A percentile compares a stretch with the other conserved stretches of the same genome.
phyloP scores from a whole-genome alignment of 1,140 invertebrate genomes.

The Orchesella cincta region DNA sequence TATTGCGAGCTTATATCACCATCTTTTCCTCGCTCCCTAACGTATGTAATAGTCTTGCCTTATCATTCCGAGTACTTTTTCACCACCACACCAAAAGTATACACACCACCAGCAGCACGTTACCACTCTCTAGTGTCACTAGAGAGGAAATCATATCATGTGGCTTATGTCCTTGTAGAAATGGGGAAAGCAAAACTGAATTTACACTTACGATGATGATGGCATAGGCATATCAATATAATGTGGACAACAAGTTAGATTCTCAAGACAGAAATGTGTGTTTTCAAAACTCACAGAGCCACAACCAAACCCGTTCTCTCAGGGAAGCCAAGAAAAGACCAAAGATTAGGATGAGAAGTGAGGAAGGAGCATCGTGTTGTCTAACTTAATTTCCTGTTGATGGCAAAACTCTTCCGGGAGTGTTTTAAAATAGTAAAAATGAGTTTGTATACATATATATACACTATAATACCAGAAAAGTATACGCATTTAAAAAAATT shows the following conservation, averaged over 20 bases:
- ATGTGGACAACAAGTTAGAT: too few relatives aligned
- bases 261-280: not conserved
- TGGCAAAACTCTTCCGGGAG: slow-evolving; percentile 18
- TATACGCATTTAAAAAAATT: too few relatives aligned
- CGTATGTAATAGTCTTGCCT: too few relatives aligned
- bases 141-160: not conserved
- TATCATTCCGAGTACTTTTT: too few relatives aligned
- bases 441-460: too few relatives aligned
- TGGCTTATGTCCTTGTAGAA: not conserved
- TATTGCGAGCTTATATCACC: not conserved
- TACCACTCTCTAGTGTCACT: not conserved
- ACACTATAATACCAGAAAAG: too few relatives aligned
- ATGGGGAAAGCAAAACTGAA: not conserved
- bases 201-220: not conserved
- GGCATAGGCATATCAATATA: too few relatives aligned
- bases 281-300: too few relatives aligned
- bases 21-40: too few relatives aligned
- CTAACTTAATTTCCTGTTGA: slow-evolving; percentile 23
- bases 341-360: not conserved
- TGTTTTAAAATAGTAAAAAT: slow-evolving; percentile 8
- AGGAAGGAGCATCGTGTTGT: not conserved
- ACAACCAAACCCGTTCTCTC: too few relatives aligned
- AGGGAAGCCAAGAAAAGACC: not conserved
- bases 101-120: too few relatives aligned
- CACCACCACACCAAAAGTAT: too few relatives aligned